Conservation (phyloP, 2,888 invertebrate species). For the Tipula confusa region DNA sequence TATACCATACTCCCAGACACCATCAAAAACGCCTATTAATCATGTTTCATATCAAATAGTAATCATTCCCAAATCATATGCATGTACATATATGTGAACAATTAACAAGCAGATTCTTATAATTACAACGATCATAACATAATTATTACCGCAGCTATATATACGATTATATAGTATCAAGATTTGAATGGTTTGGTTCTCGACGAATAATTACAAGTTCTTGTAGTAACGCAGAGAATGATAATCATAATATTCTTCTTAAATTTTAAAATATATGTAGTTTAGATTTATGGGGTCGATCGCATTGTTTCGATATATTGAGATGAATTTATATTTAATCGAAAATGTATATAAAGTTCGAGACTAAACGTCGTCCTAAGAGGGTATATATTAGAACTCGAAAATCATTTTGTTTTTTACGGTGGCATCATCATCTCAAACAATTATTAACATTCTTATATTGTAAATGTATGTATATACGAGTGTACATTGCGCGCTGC, state of each 20-base stretch:
- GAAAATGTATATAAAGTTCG: neutral
- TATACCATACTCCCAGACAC: neutral
- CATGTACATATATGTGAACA: neutral
- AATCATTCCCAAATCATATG: neutral
- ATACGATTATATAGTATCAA: neutral
- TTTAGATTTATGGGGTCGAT: neutral
- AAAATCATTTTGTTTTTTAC: neutral
- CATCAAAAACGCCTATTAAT: neutral
- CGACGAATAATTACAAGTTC: neutral
- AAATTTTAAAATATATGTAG: neutral
- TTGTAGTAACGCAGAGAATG: neutral
- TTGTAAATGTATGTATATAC: too few species aligned
- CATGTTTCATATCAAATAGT: conserved; percentile 16
- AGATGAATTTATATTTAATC: neutral
- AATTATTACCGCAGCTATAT: neutral
- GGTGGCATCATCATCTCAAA: neutral
- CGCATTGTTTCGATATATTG: neutral
- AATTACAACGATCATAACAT: conserved; percentile 20
- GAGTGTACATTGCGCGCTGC: too few species aligned
- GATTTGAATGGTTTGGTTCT: neutral
- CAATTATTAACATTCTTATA: neutral
- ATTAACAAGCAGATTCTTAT: conserved; percentile 15
- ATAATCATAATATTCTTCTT: neutral
- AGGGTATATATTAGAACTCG: too few species aligned
- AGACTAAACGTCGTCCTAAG: neutral